Conservation (phyloP, 1,140 invertebrate genomes). For the Samia ricini region DNA sequence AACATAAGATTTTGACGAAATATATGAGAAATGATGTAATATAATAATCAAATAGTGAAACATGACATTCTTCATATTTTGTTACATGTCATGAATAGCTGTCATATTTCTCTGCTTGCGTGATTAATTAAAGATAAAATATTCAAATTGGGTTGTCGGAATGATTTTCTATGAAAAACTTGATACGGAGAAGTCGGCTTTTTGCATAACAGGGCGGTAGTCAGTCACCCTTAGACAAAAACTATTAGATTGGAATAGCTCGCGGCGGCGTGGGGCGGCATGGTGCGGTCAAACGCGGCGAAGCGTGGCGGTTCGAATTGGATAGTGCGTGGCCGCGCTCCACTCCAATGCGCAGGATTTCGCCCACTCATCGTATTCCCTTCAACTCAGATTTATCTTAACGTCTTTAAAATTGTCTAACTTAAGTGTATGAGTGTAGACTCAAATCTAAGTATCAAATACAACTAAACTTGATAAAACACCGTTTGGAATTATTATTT, state of each 20-base stretch:
- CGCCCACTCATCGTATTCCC: conserved; percentile 35
- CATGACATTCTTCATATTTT: no score
- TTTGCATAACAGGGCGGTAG: not conserved
- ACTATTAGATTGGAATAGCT: conserved; percentile 42
- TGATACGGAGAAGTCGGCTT: not conserved
- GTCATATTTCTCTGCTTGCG: no score
- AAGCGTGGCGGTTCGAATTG: conserved; percentile 44
- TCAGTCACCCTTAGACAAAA: conserved; percentile 31
- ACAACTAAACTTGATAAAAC: no score
- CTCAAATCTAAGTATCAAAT: no score
- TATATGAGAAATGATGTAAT: no score
- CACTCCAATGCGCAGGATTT: conserved; percentile 37
- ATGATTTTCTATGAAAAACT: not conserved
- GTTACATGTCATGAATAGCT: no score
- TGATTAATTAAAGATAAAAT: no score
- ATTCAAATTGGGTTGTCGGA: not conserved
- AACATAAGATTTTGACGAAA: no score
- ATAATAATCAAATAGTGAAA: no score
- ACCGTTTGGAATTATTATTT: no score
- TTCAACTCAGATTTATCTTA: conserved; percentile 4
- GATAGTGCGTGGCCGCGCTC: conserved; percentile 31
- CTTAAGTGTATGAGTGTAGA: no score
- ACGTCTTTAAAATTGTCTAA: not conserved
- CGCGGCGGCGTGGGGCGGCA: conserved; percentile 39
- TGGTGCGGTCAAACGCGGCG: conserved; percentile 27